A percentile compares a stretch with the other conserved stretches of the same genome.
phyloP scores from a whole-genome alignment of 2,797 vertebrate genomes.

The Clarias platycephalus region DNA sequence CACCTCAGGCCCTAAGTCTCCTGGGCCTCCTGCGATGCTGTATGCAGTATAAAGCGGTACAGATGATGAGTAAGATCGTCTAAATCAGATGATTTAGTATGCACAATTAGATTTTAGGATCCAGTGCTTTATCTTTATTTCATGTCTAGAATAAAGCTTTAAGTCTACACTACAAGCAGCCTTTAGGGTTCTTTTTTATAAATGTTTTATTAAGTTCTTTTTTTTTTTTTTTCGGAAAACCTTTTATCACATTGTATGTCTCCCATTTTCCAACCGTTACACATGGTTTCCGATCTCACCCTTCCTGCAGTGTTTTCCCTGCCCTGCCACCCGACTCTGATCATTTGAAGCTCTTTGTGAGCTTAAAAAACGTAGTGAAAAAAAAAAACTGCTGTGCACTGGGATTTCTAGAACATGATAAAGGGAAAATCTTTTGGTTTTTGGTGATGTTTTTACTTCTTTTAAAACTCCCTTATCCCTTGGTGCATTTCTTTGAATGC shows the following conservation, averaged over 20 bases:
- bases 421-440: not conserved
- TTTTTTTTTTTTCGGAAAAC: not conserved
- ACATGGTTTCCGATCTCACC: not conserved
- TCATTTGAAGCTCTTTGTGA: not conserved
- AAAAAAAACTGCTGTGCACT: not conserved
- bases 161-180: not conserved
- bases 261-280: not conserved
- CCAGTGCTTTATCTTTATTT: not conserved
- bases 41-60: no score
- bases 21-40: no score
- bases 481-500: constrained; percentile 16
- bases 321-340: not conserved
- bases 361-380: not conserved
- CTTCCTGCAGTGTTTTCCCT: constrained; percentile 1
- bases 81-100: not conserved
- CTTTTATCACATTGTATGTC: not conserved
- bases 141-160: not conserved
- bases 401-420: not conserved
- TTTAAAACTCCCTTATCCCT: not conserved
- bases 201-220: not conserved
- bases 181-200: not conserved
- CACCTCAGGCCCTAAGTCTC: no score
- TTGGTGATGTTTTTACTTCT: not conserved
- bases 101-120: not conserved
- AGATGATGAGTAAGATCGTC: no score